Evolutionary conservation across 2,113 vertebrate genomes (phyloP), one percentile per base, ranked within the genome.

Genomic region (Pachycephala philippinensis): DNA sequence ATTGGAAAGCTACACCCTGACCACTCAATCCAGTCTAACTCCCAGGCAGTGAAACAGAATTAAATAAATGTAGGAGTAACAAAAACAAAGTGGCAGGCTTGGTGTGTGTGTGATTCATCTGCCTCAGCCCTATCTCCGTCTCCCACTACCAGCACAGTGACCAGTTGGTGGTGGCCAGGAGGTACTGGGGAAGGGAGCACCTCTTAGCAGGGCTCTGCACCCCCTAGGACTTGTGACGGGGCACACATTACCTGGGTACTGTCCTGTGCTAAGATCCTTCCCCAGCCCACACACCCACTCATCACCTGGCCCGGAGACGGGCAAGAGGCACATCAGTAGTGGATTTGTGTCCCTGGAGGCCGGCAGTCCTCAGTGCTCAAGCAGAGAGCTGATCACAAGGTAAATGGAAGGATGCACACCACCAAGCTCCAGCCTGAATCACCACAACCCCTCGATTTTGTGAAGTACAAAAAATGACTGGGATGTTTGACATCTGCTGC

Each of bases 381-480:
- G 50, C 31, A 81, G 33, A 3, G 1, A 71, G 13, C 27, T 31
- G 52, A 52, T 68, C 21, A 54, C 27, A 42, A 70, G 52, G 50
- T 45, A 27, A 39, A 13, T 4, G 14, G 79, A 92, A 64, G 35
- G 12, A 59, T 1, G 3, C 1, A 2, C 17, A 35, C 8, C 65
- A 33, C 13, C 17, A 57, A 87, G 69, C 33, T 56, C 35, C 56
- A 59, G 27, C 16, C 0, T 56, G 31, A 35, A 79, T 56, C 44
- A 82, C 24, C 3, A 3, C 40, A 49, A 21, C 5, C 13, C 6
- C 28, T 64, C 2, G 0, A 0, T 68, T 91, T 64, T 40, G 20
- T n/a, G 44, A 82, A 69, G 15, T 15, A 60, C 28, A 40, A 82
- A 82, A 82, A 30, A 75, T 12, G 1, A 53, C 15, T 19, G 30